These are phyloP conservation scores for Aphrocallistes beatrix DNA, from an alignment of 37 sponge, comb jelly and placozoan genomes.

Conservation along the genomic window DNA sequence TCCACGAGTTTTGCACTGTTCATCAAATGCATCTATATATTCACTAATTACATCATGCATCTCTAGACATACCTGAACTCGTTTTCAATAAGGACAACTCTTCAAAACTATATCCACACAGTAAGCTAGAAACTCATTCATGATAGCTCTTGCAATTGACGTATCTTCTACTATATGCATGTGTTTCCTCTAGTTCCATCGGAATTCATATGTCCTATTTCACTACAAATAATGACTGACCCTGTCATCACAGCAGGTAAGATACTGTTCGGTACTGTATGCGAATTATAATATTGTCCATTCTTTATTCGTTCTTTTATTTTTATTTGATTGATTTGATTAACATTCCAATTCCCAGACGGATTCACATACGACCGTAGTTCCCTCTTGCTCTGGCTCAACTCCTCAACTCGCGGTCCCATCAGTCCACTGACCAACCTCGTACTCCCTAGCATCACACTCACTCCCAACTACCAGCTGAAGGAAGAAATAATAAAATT, in stretches of 20 bases:
- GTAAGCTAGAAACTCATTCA: neutral
- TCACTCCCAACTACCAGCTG: neutral
- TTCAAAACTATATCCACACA: neutral
- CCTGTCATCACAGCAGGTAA: neutral
- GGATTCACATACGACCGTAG: slow-evolving; percentile 1
- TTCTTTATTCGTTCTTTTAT: too few relatives aligned
- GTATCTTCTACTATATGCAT: neutral
- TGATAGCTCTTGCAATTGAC: neutral
- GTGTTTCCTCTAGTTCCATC: neutral
- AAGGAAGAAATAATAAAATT: neutral
- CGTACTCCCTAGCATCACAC: neutral
- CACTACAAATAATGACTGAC: slow-evolving; percentile 10
- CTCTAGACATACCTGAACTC: neutral
- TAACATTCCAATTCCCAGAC: too few relatives aligned
- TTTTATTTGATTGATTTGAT: too few relatives aligned
- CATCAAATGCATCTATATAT: too few relatives aligned
- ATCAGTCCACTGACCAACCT: slow-evolving; percentile 5
- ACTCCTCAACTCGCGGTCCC: neutral
- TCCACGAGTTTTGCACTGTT: too few relatives aligned
- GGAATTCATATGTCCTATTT: slow-evolving; percentile 2
- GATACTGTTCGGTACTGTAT: too few relatives aligned
- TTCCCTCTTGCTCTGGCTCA: neutral
- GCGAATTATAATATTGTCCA: too few relatives aligned
- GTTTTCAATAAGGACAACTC: neutral
- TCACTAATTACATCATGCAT: too few relatives aligned